Conservation (phyloP, 2,113 vertebrate genomes). For the Macroglossus sobrinus region DNA sequence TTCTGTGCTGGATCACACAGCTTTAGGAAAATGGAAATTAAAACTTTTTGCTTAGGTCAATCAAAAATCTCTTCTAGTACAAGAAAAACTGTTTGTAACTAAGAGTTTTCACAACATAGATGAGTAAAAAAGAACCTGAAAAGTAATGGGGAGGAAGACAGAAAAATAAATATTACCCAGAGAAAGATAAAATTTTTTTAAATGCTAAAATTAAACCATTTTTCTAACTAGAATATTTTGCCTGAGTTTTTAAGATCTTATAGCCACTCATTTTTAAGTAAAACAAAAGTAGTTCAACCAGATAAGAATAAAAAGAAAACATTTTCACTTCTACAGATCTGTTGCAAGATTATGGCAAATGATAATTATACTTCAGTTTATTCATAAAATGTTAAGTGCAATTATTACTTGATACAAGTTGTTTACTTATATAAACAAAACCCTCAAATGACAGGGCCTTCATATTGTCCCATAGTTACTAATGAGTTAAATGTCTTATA, state of each 20-base stretch:
- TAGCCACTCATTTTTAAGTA: neutral
- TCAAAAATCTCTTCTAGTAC: neutral
- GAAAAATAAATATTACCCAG: neutral
- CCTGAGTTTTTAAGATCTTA: neutral
- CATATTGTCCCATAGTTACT: neutral
- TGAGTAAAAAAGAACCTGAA: neutral
- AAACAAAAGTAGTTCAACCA: neutral
- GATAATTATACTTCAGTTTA: neutral
- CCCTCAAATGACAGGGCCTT: neutral
- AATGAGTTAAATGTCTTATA: neutral
- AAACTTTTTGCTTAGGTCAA: conserved; percentile 13
- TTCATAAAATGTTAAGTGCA: neutral
- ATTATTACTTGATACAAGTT: neutral
- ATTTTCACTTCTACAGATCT: neutral
- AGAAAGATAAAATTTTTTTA: neutral
- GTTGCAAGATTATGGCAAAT: neutral
- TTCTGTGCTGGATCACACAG: neutral
- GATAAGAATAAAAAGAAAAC: neutral
- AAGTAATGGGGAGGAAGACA: neutral
- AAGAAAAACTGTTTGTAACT: neutral
- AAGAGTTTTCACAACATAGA: neutral
- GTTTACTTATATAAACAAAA: neutral
- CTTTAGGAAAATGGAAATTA: neutral
- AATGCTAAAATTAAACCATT: neutral
- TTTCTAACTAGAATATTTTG: conserved; percentile 17